A percentile compares a stretch with the other conserved stretches of the same genome.
These are phyloP conservation scores for Scolanthus callimorphus DNA, from an alignment of 92 coral and sea anemone genomes.

Conservation along the genomic window DNA sequence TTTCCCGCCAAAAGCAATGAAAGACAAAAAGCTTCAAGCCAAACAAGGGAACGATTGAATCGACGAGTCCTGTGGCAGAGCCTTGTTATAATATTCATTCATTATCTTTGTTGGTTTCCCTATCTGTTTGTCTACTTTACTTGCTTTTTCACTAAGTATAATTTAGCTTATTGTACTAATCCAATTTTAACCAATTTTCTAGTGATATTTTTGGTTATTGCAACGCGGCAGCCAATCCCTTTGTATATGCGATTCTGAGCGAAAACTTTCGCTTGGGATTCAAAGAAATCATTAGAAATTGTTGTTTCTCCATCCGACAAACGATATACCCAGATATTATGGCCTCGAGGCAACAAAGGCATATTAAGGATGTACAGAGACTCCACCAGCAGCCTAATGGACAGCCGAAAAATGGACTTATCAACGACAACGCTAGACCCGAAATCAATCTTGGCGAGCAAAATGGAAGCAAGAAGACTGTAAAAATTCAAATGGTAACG, in stretches of 20 bases:
- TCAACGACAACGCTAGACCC: too few species aligned
- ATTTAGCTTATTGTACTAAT: not conserved
- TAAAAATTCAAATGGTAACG: too few species aligned
- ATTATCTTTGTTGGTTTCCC: constrained; percentile 30
- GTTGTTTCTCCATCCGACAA: not conserved
- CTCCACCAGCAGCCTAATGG: too few species aligned
- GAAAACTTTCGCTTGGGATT: constrained; percentile 26
- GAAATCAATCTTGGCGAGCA: too few species aligned
- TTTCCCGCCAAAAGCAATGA: not conserved
- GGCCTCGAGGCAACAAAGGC: too few species aligned
- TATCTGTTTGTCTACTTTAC: constrained; percentile 11
- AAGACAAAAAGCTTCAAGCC: not conserved
- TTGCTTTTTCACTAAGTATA: constrained; percentile 4
- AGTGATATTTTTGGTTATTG: constrained; percentile 20
- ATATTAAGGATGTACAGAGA: too few species aligned
- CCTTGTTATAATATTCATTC: constrained; percentile 9
- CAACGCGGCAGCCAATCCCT: constrained; percentile 21
- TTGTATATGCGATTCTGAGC: constrained; percentile 24
- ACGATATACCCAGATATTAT: not conserved
- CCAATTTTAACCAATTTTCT: constrained; percentile 9
- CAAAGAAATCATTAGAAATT: not conserved
- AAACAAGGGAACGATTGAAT: constrained; percentile 3
- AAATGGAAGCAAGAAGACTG: too few species aligned
- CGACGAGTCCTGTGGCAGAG: constrained; percentile 32
- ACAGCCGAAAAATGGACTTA: too few species aligned